A percentile compares a stretch with the other conserved stretches of the same genome.
These are phyloP conservation scores for Rhingia rostrata DNA, from an alignment of 2,888 invertebrate genomes.

Conservation along the genomic window DNA sequence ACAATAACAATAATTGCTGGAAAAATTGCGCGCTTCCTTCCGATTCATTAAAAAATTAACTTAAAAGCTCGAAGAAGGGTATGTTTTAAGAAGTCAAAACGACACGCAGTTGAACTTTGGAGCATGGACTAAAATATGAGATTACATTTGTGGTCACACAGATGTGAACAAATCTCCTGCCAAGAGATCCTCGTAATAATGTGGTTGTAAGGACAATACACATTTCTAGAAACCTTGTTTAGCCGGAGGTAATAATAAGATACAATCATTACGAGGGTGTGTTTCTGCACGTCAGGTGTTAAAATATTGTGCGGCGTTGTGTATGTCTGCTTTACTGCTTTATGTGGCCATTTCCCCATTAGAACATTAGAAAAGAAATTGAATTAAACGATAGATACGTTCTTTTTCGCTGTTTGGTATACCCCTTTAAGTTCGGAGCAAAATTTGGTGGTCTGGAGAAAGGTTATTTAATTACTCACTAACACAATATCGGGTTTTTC, in stretches of 20 bases:
- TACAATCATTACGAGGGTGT: slow-evolving; percentile 5
- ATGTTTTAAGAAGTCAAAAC: slow-evolving; percentile 10
- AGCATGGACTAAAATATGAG: slow-evolving; percentile 3
- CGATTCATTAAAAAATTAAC: slow-evolving; percentile 60
- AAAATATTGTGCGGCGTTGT: background rate
- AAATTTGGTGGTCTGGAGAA: no score
- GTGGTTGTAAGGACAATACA: slow-evolving; percentile 11
- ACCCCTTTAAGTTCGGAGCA: no score
- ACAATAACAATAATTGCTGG: slow-evolving; percentile 48
- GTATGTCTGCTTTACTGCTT: no score
- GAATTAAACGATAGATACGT: no score
- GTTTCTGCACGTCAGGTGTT: slow-evolving; percentile 29
- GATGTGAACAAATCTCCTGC: slow-evolving; percentile 34
- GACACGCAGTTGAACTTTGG: background rate
- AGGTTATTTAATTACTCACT: no score
- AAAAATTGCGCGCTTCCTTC: slow-evolving; percentile 32
- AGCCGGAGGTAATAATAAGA: slow-evolving; percentile 4
- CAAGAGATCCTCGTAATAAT: slow-evolving; percentile 14
- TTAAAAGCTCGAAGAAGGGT: slow-evolving; percentile 27
- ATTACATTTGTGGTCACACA: slow-evolving; percentile 37
- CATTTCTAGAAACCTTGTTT: slow-evolving; percentile 21
- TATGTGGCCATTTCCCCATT: no score
- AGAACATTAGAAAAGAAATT: no score
- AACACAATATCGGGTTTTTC: no score
- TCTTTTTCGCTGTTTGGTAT: no score